Conservation (phyloP, 1,140 invertebrate species). For the Drosophila athabasca region DNA sequence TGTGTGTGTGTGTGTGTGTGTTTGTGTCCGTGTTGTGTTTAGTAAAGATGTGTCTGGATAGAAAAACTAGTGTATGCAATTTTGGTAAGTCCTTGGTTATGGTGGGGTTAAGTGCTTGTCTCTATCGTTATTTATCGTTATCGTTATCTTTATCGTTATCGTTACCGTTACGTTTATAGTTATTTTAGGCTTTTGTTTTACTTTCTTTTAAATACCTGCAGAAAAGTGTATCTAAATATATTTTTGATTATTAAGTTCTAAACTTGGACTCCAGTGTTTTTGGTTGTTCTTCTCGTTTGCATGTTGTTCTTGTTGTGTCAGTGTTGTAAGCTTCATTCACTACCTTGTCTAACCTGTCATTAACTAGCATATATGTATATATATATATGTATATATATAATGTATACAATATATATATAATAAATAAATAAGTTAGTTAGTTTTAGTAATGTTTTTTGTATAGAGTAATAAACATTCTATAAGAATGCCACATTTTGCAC, state of each 20-base stretch:
- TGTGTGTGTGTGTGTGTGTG: conserved; percentile 11
- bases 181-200: conserved; percentile 41
- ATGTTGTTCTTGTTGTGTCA: conserved; percentile 59
- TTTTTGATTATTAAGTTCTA: conserved; percentile 83
- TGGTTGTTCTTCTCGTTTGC: conserved; percentile 55
- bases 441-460: conserved; percentile 59
- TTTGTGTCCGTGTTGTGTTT: conserved; percentile 25
- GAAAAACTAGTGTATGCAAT: conserved; percentile 74
- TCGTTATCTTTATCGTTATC: conserved; percentile 40
- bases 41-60: no score
- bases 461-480: conserved; percentile 72
- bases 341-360: conserved; percentile 68
- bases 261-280: conserved; percentile 81
- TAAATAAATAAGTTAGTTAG: conserved; percentile 68
- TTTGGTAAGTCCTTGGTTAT: conserved; percentile 77
- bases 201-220: conserved; percentile 74
- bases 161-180: conserved; percentile 32
- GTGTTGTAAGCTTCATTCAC: conserved; percentile 77
- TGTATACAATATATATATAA: conserved; percentile 31
- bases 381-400: conserved; percentile 29
- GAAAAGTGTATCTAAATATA: conserved; percentile 83
- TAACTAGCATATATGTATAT: conserved; percentile 66
- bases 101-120: conserved; percentile 77
- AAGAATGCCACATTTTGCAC: conserved; percentile 57
- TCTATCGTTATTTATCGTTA: conserved; percentile 60